These are phyloP conservation scores for Caenorhabditis angaria DNA, from an alignment of 2,888 invertebrate genomes.

Conservation along the genomic window DNA sequence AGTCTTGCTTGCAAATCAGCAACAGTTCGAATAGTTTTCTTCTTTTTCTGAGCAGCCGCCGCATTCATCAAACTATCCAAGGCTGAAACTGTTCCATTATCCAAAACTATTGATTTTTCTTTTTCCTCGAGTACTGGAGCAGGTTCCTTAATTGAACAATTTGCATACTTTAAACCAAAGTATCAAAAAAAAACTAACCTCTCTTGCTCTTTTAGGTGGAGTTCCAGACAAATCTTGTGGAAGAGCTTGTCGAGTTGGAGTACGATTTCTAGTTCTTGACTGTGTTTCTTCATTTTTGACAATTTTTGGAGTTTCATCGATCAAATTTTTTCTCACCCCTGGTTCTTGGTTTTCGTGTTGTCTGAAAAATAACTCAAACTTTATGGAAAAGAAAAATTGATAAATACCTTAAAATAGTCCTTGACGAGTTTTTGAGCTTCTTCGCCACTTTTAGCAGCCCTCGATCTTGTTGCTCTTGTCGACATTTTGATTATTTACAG, in stretches of 20 bases:
- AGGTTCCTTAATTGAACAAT: background rate
- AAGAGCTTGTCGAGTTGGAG: slow-evolving; percentile 26
- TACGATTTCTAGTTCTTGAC: slow-evolving; percentile 18
- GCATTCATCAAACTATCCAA: slow-evolving; percentile 13
- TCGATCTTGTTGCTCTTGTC: slow-evolving; percentile 26
- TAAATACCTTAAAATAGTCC: slow-evolving; percentile 34
- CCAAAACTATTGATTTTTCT: slow-evolving; percentile 11
- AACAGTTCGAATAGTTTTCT: slow-evolving; percentile 24
- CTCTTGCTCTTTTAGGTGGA: slow-evolving; percentile 29
- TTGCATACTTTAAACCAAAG: too few relatives aligned
- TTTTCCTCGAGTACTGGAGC: too few relatives aligned
- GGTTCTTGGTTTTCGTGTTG: slow-evolving; percentile 20
- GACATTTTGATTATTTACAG: slow-evolving; percentile 18
- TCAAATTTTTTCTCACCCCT: slow-evolving; percentile 29
- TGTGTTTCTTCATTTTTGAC: background rate
- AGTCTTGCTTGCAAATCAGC: slow-evolving; percentile 39
- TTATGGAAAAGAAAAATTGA: background rate
- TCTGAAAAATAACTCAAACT: slow-evolving; percentile 13
- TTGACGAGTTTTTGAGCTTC: slow-evolving; percentile 25
- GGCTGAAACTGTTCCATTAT: slow-evolving; percentile 13
- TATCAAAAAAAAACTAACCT: background rate
- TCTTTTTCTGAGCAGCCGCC: background rate
- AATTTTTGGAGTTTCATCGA: slow-evolving; percentile 10
- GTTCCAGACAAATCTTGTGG: slow-evolving; percentile 24
- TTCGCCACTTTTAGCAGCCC: slow-evolving; percentile 8